Evolutionary conservation across 2,797 vertebrate species (phyloP).

Genomic region (Perodicticus potto): DNA sequence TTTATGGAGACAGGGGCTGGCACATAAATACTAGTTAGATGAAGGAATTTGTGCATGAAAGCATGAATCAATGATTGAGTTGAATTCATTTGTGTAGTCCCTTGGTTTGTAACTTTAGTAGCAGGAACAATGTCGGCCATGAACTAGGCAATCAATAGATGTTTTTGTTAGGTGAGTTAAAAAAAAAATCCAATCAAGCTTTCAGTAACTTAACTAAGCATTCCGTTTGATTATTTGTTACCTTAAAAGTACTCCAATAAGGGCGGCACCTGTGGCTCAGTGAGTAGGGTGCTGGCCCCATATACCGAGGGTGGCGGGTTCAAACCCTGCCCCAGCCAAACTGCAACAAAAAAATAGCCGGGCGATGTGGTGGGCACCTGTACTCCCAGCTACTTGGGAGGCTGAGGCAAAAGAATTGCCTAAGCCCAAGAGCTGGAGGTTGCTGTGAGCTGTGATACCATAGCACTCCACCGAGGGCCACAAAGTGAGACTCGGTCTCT

Average conservation of each 20-base stretch:
- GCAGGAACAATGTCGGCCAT: not conserved
- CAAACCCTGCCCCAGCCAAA: too few relatives aligned
- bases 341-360: too few relatives aligned
- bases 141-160: not conserved
- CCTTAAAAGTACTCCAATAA: not conserved
- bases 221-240: not conserved
- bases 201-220: not conserved
- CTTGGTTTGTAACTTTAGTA: not conserved
- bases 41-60: not conserved
- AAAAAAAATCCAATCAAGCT: not conserved
- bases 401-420: too few relatives aligned
- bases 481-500: too few relatives aligned
- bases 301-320: too few relatives aligned
- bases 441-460: too few relatives aligned
- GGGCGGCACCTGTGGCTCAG: too few relatives aligned
- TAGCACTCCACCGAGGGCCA: too few relatives aligned
- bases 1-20: not conserved
- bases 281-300: too few relatives aligned
- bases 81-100: not conserved
- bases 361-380: too few relatives aligned
- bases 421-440: too few relatives aligned
- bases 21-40: not conserved
- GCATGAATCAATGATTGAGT: not conserved
- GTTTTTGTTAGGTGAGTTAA: not conserved
- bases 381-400: too few relatives aligned